These are phyloP conservation scores for Xiphorhynchus erythropygius DNA, from an alignment of 2,797 vertebrate genomes.

Conservation along the genomic window DNA sequence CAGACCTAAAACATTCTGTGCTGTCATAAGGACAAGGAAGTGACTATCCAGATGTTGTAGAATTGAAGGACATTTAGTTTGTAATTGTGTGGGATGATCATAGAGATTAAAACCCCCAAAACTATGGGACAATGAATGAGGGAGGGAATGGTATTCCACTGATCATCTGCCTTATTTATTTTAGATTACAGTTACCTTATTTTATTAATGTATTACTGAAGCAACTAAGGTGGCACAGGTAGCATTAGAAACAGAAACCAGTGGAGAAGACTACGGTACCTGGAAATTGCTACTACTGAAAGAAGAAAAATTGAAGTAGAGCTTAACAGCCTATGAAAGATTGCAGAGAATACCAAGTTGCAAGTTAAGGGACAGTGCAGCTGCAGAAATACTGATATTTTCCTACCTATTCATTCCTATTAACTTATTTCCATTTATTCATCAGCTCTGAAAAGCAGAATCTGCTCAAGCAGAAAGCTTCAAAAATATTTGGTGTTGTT, in stretches of 20 bases:
- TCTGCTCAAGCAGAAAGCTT: background rate
- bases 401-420: background rate
- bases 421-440: background rate
- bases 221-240: background rate
- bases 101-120: background rate
- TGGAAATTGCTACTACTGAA: background rate
- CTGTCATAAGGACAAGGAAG: background rate
- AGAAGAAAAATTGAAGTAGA: background rate
- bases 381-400: background rate
- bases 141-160: background rate
- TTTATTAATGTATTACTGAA: background rate
- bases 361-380: background rate
- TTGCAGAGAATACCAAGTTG: background rate
- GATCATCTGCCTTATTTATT: background rate
- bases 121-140: fast-evolving
- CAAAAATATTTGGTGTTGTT: background rate
- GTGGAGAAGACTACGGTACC: background rate
- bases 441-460: background rate
- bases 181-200: background rate
- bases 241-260: background rate
- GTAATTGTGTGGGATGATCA: background rate
- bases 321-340: background rate
- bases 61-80: background rate
- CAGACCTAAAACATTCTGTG: background rate
- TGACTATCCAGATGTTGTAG: background rate